These are phyloP conservation scores for Laticauda colubrina DNA, from an alignment of 2,113 vertebrate genomes.

Conservation along the genomic window DNA sequence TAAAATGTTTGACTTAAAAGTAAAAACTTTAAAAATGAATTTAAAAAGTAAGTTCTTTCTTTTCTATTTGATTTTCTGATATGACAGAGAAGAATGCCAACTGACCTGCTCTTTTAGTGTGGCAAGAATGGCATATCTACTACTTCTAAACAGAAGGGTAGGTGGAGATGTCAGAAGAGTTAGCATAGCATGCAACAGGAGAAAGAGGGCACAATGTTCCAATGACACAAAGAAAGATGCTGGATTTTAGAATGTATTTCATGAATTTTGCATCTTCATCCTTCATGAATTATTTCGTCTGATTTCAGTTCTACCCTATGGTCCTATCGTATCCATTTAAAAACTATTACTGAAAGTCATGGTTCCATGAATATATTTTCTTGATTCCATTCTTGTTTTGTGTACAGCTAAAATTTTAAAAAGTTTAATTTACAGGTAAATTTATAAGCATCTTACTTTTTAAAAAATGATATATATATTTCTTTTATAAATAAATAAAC, in stretches of 20 bases:
- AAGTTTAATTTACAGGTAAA: background rate
- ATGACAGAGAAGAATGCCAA: background rate
- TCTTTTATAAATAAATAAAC: background rate
- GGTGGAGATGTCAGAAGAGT: background rate
- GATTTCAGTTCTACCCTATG: background rate
- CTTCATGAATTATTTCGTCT: background rate
- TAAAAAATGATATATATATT: background rate
- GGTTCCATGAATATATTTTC: background rate
- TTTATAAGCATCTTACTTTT: background rate
- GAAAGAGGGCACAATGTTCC: background rate
- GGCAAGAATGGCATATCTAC: background rate
- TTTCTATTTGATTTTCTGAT: background rate
- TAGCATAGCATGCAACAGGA: background rate
- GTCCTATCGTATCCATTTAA: background rate
- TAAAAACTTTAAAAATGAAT: background rate
- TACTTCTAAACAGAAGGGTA: background rate
- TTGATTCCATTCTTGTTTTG: background rate
- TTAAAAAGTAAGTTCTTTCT: background rate
- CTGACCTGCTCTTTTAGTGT: background rate
- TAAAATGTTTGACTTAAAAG: background rate
- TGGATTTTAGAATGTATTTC: background rate
- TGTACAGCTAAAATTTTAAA: background rate
- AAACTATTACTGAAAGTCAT: background rate
- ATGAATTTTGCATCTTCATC: background rate
- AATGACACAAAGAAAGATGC: background rate